A percentile compares a stretch with the other conserved stretches of the same genome.
Conservation (phyloP, 2,113 vertebrate genomes). For the Aythya baeri region DNA sequence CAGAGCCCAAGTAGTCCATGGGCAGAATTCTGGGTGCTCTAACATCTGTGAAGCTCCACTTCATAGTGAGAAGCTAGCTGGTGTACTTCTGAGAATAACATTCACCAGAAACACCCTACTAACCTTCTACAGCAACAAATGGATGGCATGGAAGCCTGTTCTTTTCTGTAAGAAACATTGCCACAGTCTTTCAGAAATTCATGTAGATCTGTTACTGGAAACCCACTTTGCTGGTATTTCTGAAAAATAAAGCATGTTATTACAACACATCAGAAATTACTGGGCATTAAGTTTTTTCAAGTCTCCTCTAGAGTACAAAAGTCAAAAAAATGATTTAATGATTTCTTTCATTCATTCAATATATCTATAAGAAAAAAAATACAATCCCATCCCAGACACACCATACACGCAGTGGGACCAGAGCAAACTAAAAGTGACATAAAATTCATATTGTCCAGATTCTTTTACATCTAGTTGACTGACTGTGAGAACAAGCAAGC, state of each 20-base stretch:
- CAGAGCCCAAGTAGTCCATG: not conserved
- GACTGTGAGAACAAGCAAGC: not conserved
- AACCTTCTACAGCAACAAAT: constrained; percentile 86
- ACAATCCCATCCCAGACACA: not conserved
- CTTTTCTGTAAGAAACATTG: constrained; percentile 32
- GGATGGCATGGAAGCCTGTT: constrained; percentile 15
- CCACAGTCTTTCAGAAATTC: constrained; percentile 83
- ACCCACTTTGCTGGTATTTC: constrained; percentile 90
- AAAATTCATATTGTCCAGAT: not conserved
- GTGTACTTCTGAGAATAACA: not conserved
- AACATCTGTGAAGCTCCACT: not conserved
- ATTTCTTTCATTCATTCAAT: not conserved
- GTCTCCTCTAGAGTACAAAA: not conserved
- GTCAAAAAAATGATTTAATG: not conserved
- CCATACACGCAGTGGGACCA: not conserved
- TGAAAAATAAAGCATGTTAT: constrained; percentile 62
- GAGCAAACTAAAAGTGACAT: not conserved
- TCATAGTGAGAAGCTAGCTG: not conserved
- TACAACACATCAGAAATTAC: not conserved
- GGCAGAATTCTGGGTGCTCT: not conserved
- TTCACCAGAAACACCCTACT: not conserved
- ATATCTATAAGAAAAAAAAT: not conserved
- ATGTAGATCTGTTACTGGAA: constrained; percentile 90
- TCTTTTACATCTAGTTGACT: not conserved
- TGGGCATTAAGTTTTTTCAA: not conserved